Evolutionary conservation across 2,113 vertebrate species (phyloP).

Genomic region (Zeus faber): DNA sequence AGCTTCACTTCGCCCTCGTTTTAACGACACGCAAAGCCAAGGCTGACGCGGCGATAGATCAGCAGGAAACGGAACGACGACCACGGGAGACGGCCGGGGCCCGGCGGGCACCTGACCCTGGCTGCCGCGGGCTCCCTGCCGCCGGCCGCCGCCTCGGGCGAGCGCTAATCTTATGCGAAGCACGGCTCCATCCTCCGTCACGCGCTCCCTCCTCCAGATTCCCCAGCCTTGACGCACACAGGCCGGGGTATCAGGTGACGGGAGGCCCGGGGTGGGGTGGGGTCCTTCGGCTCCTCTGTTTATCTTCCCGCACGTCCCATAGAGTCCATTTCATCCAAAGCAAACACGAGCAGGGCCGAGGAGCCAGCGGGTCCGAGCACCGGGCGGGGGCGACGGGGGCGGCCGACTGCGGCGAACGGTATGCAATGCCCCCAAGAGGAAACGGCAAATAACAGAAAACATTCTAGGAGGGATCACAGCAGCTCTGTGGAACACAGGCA

Average conservation of each 20-base stretch:
- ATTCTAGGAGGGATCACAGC: constrained; percentile 40
- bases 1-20: no score
- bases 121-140: not conserved
- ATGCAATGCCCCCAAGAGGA: constrained; percentile 40
- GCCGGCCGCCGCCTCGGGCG: constrained; percentile 27
- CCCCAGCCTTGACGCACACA: constrained; percentile 36
- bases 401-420: not conserved
- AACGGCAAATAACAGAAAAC: constrained; percentile 24
- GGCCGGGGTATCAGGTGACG: constrained; percentile 48
- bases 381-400: not conserved
- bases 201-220: constrained; percentile 39
- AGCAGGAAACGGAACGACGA: constrained; percentile 16
- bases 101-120: no score
- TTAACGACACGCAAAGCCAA: not conserved
- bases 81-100: constrained; percentile 18
- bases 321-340: constrained; percentile 14
- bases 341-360: constrained; percentile 9
- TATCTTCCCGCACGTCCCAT: constrained; percentile 17
- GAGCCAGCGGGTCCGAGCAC: constrained; percentile 25
- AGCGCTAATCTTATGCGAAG: constrained; percentile 50
- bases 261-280: constrained; percentile 42
- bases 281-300: constrained; percentile 27
- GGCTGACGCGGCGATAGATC: constrained; percentile 27
- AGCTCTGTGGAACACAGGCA: constrained; percentile 26
- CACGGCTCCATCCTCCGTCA: constrained; percentile 52